phyloP scores from a whole-genome alignment of 1,140 invertebrate species.

The Papilio aristodemus region DNA sequence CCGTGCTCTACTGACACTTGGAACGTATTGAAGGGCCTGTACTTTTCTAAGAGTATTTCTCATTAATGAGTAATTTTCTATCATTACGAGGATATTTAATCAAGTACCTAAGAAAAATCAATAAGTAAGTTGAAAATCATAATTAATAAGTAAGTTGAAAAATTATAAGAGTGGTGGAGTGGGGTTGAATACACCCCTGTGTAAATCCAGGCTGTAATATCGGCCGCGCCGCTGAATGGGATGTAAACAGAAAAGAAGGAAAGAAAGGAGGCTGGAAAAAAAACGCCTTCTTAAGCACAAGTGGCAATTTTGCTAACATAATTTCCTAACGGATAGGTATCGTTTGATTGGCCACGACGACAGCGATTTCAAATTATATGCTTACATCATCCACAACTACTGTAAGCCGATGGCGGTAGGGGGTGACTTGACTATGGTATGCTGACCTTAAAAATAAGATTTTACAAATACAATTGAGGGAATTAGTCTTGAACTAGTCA shows the following conservation, averaged over 20 bases:
- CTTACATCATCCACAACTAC: too few species aligned
- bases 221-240: neutral
- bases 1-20: neutral
- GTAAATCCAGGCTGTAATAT: neutral
- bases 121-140: too few species aligned
- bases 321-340: conserved; percentile 29
- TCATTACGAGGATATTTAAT: too few species aligned
- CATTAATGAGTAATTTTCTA: too few species aligned
- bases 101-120: too few species aligned
- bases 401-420: too few species aligned
- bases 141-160: conserved; percentile 11
- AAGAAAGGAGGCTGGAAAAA: neutral
- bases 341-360: neutral
- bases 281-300: conserved; percentile 26
- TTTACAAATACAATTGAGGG: too few species aligned
- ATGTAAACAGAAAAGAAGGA: neutral
- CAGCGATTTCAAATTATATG: neutral
- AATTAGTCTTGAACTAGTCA: too few species aligned
- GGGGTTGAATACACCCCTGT: neutral
- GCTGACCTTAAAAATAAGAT: too few species aligned
- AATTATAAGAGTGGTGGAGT: conserved; percentile 14
- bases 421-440: too few species aligned
- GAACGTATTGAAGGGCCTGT: too few species aligned
- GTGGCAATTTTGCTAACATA: conserved; percentile 29
- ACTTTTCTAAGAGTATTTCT: too few species aligned